Evolutionary conservation across 2,113 vertebrate species (phyloP), one percentile per base, ranked within the genome.

Genomic region (Cavia aperea): DNA sequence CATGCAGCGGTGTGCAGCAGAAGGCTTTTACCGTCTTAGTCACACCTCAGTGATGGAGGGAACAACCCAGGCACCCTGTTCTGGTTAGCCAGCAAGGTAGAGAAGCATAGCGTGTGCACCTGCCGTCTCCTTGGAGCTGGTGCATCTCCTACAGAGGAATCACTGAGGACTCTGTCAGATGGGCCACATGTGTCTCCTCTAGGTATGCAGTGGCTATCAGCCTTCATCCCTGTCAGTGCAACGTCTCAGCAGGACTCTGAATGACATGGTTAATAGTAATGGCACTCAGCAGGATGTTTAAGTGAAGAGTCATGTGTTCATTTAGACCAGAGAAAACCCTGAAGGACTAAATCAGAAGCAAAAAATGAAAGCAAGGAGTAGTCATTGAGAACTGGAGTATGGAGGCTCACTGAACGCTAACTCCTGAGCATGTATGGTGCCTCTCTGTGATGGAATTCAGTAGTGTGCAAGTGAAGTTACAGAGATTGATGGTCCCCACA

Each of bases 361-460:
- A 82, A 91, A 92, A 81, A 79, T 91, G 51, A 81, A 43, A 24
- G 60, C 58, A 81, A 49, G 88, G 49, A 94, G 43, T 84, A n/a
- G 31, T 93, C 81, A 56, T 23, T 51, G 85, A 63, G 72, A 91
- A 72, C n/a, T 73, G 36, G 68, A 5, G 66, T 33, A 29, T 75
- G 2, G 62, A 26, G 58, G 43, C 73, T 94, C 1, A 24, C 70
- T 79, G 87, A 83, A 54, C 88, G 23, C 33, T 62, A 24, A 60
- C 93, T 93, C 51, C 7, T 81, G 12, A 93, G 10, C 43, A 15
- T 26, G 54, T 58, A n/a, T 26, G 39, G 68, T 39, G 36, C 68
- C 68, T 83, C 84, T 86, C 0, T 88, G 75, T 39, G 15, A 51
- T 68, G 8, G 21, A 75, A 36, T 18, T 85, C 24, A 72, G 5